phyloP scores from a whole-genome alignment of 1,140 invertebrate genomes.

The Medauroidea extradentata region DNA sequence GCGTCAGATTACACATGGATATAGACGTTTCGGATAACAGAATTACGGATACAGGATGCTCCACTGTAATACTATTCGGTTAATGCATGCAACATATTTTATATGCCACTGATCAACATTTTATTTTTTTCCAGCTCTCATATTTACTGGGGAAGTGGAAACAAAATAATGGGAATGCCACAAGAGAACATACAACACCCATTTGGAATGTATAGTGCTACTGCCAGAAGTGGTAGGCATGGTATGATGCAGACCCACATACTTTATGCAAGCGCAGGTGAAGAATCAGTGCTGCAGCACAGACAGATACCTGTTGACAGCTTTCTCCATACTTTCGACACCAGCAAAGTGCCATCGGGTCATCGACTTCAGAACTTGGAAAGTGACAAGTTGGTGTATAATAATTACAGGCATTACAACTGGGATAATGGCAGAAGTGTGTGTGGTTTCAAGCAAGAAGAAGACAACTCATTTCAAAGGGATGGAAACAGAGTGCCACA shows the following conservation, averaged over 20 bases:
- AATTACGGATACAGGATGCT: too few relatives aligned
- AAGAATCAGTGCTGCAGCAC: background rate
- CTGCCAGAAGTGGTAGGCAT: background rate
- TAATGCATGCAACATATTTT: background rate
- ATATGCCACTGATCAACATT: background rate
- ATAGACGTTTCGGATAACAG: too few relatives aligned
- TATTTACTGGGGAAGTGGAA: background rate
- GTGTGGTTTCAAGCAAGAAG: too few relatives aligned
- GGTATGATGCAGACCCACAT: background rate
- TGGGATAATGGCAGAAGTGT: too few relatives aligned
- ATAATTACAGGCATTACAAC: background rate
- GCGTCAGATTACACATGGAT: background rate
- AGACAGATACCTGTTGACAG: background rate
- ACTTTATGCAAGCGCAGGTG: background rate
- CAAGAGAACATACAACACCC: background rate
- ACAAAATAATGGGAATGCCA: background rate
- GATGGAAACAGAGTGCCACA: too few relatives aligned
- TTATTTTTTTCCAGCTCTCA: conserved; percentile 1
- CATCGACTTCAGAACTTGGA: background rate
- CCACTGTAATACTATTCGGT: too few relatives aligned
- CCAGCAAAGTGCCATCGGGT: background rate
- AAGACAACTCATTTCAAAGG: too few relatives aligned
- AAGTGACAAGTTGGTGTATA: background rate
- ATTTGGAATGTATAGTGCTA: background rate
- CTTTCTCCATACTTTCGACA: background rate